A percentile compares a stretch with the other conserved stretches of the same genome.
phyloP scores from a whole-genome alignment of 2,113 vertebrate species.

The Pipra filicauda region DNA sequence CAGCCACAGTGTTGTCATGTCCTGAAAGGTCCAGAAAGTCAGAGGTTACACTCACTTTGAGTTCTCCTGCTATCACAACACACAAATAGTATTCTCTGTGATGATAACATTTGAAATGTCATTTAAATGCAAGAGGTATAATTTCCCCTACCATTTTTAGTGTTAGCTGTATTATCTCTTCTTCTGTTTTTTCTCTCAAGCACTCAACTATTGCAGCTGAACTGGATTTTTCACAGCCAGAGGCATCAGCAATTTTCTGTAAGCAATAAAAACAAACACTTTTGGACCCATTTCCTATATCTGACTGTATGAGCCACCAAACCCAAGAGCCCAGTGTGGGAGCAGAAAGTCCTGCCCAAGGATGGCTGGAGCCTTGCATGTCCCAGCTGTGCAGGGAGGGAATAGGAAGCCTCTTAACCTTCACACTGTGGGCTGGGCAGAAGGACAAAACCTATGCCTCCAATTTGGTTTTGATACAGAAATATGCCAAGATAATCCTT shows the following conservation, averaged over 20 bases:
- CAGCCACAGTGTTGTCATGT: neutral
- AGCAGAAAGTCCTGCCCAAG: neutral
- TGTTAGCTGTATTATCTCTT: neutral
- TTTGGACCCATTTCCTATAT: neutral
- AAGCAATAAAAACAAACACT: neutral
- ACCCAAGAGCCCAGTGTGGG: neutral
- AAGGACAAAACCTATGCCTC: neutral
- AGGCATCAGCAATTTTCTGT: neutral
- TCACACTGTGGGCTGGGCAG: neutral
- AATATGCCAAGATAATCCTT: neutral
- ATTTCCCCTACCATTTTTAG: slow-evolving; percentile 2
- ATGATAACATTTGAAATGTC: neutral
- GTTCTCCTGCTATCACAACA: neutral
- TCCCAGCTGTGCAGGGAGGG: neutral
- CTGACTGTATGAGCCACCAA: neutral
- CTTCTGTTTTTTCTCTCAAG: slow-evolving; percentile 42
- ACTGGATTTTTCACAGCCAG: neutral
- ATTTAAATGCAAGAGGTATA: neutral
- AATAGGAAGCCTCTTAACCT: neutral
- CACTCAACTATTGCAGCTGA: slow-evolving; percentile 37
- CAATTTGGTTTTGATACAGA: neutral
- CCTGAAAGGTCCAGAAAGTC: neutral
- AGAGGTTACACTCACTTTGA: neutral
- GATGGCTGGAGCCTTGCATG: neutral
- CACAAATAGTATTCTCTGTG: neutral